A percentile compares a stretch with the other conserved stretches of the same genome.
Evolutionary conservation across 2,888 invertebrate genomes (phyloP).

Genomic region (Drosophila cracens): DNA sequence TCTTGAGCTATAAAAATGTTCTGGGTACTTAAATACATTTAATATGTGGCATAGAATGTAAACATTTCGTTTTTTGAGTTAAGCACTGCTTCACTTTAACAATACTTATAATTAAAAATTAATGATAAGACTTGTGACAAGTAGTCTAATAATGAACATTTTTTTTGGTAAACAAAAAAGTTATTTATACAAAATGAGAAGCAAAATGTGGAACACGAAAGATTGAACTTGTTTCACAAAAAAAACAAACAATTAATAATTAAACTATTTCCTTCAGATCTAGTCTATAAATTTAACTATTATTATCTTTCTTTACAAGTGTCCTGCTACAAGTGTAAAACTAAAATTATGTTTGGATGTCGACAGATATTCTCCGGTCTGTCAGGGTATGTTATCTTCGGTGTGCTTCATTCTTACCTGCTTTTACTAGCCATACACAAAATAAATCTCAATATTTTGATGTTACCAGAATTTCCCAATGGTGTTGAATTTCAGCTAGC

Average conservation of each 20-base stretch:
- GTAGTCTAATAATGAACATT: too few relatives aligned
- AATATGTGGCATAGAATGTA: not conserved
- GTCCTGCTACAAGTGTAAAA: not conserved
- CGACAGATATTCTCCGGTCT: not conserved
- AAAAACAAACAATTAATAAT: too few relatives aligned
- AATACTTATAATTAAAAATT: too few relatives aligned
- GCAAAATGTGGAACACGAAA: too few relatives aligned
- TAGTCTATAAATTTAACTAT: too few relatives aligned
- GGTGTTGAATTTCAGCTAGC: slow-evolving; percentile 3
- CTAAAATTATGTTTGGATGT: not conserved
- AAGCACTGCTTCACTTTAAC: not conserved
- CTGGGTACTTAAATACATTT: not conserved
- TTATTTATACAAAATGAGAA: too few relatives aligned
- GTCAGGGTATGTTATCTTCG: not conserved
- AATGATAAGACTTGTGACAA: too few relatives aligned
- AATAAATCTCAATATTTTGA: not conserved
- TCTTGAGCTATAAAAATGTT: not conserved
- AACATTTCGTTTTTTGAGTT: not conserved
- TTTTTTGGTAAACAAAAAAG: too few relatives aligned
- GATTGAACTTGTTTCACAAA: too few relatives aligned
- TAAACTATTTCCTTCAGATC: too few relatives aligned
- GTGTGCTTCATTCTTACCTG: not conserved
- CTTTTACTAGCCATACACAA: not conserved
- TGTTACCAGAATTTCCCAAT: slow-evolving; percentile 19
- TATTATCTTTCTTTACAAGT: not conserved